Evolutionary conservation across 2,888 invertebrate genomes (phyloP).

Genomic region (Sesamia inferens): DNA sequence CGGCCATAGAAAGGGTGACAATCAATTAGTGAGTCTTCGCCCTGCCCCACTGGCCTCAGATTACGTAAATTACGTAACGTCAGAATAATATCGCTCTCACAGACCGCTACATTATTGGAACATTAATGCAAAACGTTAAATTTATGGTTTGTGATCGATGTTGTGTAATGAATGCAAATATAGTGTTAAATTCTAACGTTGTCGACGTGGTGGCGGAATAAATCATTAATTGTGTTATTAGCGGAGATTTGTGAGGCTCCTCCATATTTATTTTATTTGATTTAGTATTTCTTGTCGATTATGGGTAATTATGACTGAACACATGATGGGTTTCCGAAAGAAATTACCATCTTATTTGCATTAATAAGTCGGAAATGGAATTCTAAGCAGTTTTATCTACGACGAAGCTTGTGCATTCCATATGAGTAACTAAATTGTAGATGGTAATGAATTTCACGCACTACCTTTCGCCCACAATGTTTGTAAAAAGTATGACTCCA

Average conservation of each 20-base stretch:
- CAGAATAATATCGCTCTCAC: conserved; percentile 45
- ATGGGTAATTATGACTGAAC: conserved; percentile 16
- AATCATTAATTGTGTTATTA: conserved; percentile 47
- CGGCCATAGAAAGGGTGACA: conserved; percentile 62
- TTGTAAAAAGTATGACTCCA: conserved; percentile 43
- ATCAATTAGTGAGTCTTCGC: conserved; percentile 58
- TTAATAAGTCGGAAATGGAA: conserved; percentile 26
- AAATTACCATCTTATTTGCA: conserved; percentile 13
- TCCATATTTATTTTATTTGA: conserved; percentile 35
- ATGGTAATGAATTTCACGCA: conserved; percentile 46
- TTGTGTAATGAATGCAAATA: conserved; percentile 60
- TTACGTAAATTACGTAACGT: conserved; percentile 60
- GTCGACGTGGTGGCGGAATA: conserved; percentile 7
- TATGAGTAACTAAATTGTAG: conserved; percentile 22
- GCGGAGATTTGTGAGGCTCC: conserved; percentile 24
- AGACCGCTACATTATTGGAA: conserved; percentile 17
- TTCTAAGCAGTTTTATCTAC: conserved; percentile 1
- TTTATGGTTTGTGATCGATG: conserved; percentile 42
- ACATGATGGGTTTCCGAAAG: conserved; percentile 12
- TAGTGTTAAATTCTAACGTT: conserved; percentile 47
- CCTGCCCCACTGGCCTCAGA: conserved; percentile 56
- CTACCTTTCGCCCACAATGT: conserved; percentile 42
- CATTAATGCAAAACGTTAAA: conserved; percentile 40
- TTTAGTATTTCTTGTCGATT: conserved; percentile 13
- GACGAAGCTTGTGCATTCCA: conserved; percentile 2